phyloP scores from a whole-genome alignment of 2,113 vertebrate species.

The Vulpes ferrilata region DNA sequence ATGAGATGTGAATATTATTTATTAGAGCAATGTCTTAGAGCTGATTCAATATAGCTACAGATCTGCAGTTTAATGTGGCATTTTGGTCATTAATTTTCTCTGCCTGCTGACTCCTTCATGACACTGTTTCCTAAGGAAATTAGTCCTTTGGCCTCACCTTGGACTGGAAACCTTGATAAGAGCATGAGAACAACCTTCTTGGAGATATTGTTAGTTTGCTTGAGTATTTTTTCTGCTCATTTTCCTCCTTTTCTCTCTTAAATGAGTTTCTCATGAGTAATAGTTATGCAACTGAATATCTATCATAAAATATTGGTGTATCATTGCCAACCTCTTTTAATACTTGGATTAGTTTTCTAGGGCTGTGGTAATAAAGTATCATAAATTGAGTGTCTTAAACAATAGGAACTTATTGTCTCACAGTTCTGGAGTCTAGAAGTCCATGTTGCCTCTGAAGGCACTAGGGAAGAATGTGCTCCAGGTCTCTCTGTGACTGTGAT shows the following conservation, averaged over 20 bases:
- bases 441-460: not conserved
- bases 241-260: not conserved
- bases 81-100: not conserved
- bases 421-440: not conserved
- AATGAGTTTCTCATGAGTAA: not conserved
- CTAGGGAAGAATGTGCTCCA: not conserved
- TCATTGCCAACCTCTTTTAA: not conserved
- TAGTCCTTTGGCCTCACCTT: not conserved
- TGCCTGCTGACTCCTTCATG: not conserved
- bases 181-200: not conserved
- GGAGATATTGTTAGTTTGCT: not conserved
- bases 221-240: not conserved
- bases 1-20: not conserved
- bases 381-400: not conserved
- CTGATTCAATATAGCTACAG: not conserved
- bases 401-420: not conserved
- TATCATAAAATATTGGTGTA: not conserved
- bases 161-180: not conserved
- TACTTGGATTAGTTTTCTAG: not conserved
- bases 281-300: not conserved
- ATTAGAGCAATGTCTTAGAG: not conserved
- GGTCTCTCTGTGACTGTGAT: not conserved
- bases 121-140: not conserved
- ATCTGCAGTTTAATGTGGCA: not conserved
- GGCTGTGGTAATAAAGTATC: not conserved